Evolutionary conservation across 1,140 invertebrate species (phyloP).

Genomic region (Lerema accius): DNA sequence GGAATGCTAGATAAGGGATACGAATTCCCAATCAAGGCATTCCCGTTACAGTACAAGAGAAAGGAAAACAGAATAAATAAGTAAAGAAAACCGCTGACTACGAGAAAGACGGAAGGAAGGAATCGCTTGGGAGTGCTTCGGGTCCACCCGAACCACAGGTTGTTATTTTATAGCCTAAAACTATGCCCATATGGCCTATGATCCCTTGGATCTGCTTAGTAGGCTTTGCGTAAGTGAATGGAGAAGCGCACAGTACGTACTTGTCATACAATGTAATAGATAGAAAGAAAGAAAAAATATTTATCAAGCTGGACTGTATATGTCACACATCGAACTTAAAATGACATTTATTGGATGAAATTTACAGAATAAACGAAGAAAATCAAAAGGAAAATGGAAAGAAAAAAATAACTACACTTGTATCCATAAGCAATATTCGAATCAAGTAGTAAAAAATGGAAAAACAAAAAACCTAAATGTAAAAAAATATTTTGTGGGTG

Average conservation of each 20-base stretch:
- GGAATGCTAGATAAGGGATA: conserved; percentile 21
- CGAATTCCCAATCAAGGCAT: conserved; percentile 28
- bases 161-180: conserved; percentile 32
- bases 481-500: too few species aligned
- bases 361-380: too few species aligned
- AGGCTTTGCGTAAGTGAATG: background rate
- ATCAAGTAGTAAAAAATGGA: too few species aligned
- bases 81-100: conserved; percentile 13
- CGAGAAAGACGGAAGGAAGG: conserved; percentile 8
- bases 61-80: conserved; percentile 27
- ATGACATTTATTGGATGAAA: too few species aligned
- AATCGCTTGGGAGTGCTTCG: conserved; percentile 21
- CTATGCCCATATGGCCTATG: conserved; percentile 30
- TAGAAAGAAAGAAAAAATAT: too few species aligned
- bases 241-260: background rate
- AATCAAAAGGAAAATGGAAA: too few species aligned
- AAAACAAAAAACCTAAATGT: too few species aligned
- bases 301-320: too few species aligned
- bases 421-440: too few species aligned
- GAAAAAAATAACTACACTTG: too few species aligned
- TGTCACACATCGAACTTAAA: too few species aligned
- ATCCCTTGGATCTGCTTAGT: conserved; percentile 27
- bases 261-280: background rate
- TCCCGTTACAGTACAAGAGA: conserved; percentile 8
- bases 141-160: conserved; percentile 13